A percentile compares a stretch with the other conserved stretches of the same genome.
Evolutionary conservation across 2,797 vertebrate genomes (phyloP).

Genomic region (Scarus forsteni): DNA sequence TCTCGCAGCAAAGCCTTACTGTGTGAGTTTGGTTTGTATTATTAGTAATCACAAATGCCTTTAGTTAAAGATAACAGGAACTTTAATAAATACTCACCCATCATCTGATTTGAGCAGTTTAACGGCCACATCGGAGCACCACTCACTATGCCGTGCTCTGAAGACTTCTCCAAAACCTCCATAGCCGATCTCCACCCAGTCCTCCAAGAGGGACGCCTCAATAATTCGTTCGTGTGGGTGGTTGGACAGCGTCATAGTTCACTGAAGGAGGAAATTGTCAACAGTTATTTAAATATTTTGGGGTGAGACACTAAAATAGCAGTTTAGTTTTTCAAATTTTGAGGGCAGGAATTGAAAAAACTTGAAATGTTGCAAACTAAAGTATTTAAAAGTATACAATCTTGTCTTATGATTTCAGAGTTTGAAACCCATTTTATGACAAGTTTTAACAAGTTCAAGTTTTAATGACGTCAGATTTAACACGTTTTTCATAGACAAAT

Average conservation of each 20-base stretch:
- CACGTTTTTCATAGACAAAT: too few species aligned
- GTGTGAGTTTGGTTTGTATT: not conserved
- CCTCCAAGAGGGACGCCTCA: conserved; percentile 42
- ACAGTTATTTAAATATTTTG: too few species aligned
- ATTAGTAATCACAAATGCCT: not conserved
- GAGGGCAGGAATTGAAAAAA: too few species aligned
- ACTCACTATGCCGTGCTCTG: conserved; percentile 68
- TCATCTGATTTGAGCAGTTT: conserved; percentile 77
- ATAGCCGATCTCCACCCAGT: conserved; percentile 63
- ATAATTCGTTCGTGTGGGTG: conserved; percentile 3
- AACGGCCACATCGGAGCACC: conserved; percentile 76
- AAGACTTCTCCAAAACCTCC: conserved; percentile 82
- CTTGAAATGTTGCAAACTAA: too few species aligned
- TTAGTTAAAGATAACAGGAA: not conserved
- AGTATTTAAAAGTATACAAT: too few species aligned
- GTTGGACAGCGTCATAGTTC: conserved; percentile 62
- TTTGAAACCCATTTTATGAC: too few species aligned
- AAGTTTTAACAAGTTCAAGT: too few species aligned
- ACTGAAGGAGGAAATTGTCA: conserved; percentile 24
- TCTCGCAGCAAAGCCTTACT: conserved; percentile 66
- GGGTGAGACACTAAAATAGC: too few species aligned
- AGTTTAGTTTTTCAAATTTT: too few species aligned
- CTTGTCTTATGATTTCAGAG: too few species aligned
- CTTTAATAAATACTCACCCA: conserved; percentile 57
- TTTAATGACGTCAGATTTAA: too few species aligned